A percentile compares a stretch with the other conserved stretches of the same genome.
phyloP scores from a whole-genome alignment of 2,797 vertebrate species.

The Halcyon smyrnensis region DNA sequence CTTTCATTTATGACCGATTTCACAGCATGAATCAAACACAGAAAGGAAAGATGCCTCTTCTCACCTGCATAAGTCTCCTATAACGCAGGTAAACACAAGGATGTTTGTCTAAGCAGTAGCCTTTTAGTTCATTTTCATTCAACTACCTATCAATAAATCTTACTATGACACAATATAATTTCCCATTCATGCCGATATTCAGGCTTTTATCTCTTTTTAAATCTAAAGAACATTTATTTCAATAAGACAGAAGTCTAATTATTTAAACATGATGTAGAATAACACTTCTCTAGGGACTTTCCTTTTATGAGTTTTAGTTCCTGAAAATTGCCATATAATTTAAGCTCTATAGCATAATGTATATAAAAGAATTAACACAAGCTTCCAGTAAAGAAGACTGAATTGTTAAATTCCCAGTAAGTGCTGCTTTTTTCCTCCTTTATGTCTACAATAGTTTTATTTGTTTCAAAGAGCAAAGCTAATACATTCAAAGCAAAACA shows the following conservation, averaged over 20 bases:
- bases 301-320: conserved; percentile 62
- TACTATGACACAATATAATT: conserved; percentile 77
- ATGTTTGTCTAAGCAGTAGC: neutral
- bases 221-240: conserved; percentile 70
- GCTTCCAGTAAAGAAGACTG: conserved; percentile 57
- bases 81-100: conserved; percentile 29
- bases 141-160: conserved; percentile 81
- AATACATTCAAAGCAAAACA: neutral
- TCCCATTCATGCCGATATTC: conserved; percentile 83
- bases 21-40: neutral
- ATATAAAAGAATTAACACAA: conserved; percentile 53
- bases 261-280: conserved; percentile 80
- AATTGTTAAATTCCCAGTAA: conserved; percentile 48
- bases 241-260: conserved; percentile 80
- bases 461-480: conserved; percentile 29
- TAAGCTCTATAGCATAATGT: conserved; percentile 60
- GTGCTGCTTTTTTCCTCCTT: conserved; percentile 30
- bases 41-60: neutral
- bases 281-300: conserved; percentile 67
- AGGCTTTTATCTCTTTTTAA: conserved; percentile 75
- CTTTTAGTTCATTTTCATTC: conserved; percentile 79
- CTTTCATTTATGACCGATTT: neutral
- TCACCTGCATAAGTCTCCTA: neutral
- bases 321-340: conserved; percentile 57
- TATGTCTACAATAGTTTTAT: neutral